Percentiles rank a stretch among this genome's conserved stretches.
These are phyloP conservation scores for Epinephelus awoara DNA, from an alignment of 2,797 vertebrate species.

Conservation along the genomic window DNA sequence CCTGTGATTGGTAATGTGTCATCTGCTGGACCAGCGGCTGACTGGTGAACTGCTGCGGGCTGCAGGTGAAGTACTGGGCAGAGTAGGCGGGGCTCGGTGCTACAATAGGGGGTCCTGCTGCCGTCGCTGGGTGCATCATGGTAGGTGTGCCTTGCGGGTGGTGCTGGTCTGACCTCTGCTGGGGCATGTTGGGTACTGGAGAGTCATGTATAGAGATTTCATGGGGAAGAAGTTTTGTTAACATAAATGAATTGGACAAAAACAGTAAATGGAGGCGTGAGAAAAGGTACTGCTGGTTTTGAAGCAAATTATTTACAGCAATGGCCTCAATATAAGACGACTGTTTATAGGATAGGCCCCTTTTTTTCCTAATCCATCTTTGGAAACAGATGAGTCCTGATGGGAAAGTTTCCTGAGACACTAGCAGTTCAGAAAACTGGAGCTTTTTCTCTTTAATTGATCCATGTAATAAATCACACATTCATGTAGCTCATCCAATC, in stretches of 20 bases:
- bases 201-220: slow-evolving; percentile 41
- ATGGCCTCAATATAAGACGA: not conserved
- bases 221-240: slow-evolving; percentile 22
- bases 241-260: not conserved
- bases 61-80: slow-evolving; percentile 96
- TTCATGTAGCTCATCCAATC: not conserved
- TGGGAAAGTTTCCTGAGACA: too few relatives aligned
- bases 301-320: not conserved
- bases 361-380: too few relatives aligned
- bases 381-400: too few relatives aligned
- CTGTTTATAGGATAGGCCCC: not conserved
- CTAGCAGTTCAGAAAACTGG: too few relatives aligned
- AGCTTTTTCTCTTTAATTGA: too few relatives aligned
- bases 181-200: slow-evolving; percentile 97
- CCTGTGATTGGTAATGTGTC: slow-evolving; percentile 96
- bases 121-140: slow-evolving; percentile 97
- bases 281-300: not conserved
- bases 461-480: not conserved
- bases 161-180: slow-evolving; percentile 98
- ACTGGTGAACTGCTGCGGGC: slow-evolving; percentile 96
- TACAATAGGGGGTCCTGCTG: slow-evolving; percentile 96
- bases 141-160: slow-evolving; percentile 91
- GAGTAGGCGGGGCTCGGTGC: slow-evolving; percentile 94
- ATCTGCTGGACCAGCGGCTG: slow-evolving; percentile 97
- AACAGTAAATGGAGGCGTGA: not conserved